These are phyloP conservation scores for Notocelia uddmanniana DNA, from an alignment of 2,888 invertebrate genomes.

Conservation along the genomic window DNA sequence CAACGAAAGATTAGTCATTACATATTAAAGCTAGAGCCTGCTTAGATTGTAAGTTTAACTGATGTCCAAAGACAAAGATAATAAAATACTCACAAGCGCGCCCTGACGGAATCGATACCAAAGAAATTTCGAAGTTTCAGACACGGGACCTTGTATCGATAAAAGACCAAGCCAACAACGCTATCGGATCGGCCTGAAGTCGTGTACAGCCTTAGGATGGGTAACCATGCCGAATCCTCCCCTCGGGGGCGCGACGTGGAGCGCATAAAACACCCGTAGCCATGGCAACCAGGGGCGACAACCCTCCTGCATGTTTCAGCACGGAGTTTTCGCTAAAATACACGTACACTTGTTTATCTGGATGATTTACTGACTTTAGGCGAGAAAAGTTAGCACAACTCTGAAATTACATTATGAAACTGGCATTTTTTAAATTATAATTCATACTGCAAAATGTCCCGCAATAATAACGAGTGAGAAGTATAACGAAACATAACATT, in stretches of 20 bases:
- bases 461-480: background rate
- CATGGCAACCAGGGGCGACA: slow-evolving; percentile 78
- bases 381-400: slow-evolving; percentile 5
- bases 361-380: slow-evolving; percentile 31
- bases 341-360: slow-evolving; percentile 20
- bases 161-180: slow-evolving; percentile 36
- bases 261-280: slow-evolving; percentile 76
- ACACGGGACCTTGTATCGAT: slow-evolving; percentile 14
- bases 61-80: background rate
- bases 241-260: slow-evolving; percentile 65
- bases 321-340: slow-evolving; percentile 45
- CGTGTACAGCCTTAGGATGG: slow-evolving; percentile 49
- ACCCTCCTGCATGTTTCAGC: slow-evolving; percentile 63
- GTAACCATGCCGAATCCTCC: slow-evolving; percentile 65
- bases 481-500: background rate
- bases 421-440: slow-evolving; percentile 9
- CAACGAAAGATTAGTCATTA: slow-evolving; percentile 1
- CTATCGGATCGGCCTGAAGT: slow-evolving; percentile 32
- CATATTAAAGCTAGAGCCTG: background rate
- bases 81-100: background rate
- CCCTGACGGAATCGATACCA: background rate
- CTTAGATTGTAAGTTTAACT: background rate
- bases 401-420: background rate
- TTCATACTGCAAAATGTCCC: background rate
- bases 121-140: slow-evolving; percentile 4